Conservation (phyloP, 2,888 invertebrate species). For the Nematopogon swammerdamellus region DNA sequence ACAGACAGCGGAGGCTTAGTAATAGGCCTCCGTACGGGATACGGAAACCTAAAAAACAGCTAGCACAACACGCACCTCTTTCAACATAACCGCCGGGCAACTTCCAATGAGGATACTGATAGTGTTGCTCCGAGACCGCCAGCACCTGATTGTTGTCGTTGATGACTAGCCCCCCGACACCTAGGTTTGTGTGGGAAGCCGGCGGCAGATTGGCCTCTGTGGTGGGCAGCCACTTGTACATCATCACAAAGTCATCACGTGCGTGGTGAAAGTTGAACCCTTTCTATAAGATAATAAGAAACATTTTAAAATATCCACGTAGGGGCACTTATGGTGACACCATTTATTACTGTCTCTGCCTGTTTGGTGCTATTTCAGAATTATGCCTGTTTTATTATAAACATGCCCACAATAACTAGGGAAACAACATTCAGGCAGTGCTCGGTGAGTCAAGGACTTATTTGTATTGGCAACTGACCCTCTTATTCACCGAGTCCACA, state of each 20-base stretch:
- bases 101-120: constrained; percentile 69
- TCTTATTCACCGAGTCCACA: no score
- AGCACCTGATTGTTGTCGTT: constrained; percentile 75
- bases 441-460: no score
- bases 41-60: no score
- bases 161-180: constrained; percentile 84
- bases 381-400: no score
- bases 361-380: background rate
- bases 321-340: constrained; percentile 5
- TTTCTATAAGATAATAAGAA: constrained; percentile 49
- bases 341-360: constrained; percentile 1
- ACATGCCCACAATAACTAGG: no score
- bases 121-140: constrained; percentile 74
- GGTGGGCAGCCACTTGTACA: constrained; percentile 77
- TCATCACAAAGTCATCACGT: constrained; percentile 70
- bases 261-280: constrained; percentile 90
- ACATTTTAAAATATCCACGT: constrained; percentile 6
- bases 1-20: no score
- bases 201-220: constrained; percentile 65
- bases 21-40: no score
- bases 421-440: no score
- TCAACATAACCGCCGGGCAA: constrained; percentile 91
- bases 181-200: constrained; percentile 75
- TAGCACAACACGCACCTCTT: constrained; percentile 53
- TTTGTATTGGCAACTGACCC: no score